Evolutionary conservation across 2,888 invertebrate species (phyloP), one percentile per base, ranked within the genome.

Genomic region (Oscheius sp.): DNA sequence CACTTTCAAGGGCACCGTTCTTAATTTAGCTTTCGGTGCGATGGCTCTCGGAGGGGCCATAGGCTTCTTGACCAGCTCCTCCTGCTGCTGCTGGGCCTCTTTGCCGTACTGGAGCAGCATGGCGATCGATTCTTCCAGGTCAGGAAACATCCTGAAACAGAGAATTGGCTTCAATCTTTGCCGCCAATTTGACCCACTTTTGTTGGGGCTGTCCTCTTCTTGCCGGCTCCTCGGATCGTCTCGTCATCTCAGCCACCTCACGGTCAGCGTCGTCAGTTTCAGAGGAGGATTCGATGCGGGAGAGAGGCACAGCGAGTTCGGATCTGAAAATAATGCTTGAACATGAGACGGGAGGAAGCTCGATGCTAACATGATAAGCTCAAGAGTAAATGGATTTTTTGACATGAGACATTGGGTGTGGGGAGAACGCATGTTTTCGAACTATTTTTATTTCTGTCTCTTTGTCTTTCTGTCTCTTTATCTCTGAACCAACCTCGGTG

Each of bases 241-340:
- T 48, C n/a, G 65, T 77, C 55, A 81, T 78, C 68, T 51, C 57
- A 4, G 81, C 81, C 35, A 81, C 81, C 76, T 81, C 81, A 21
- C 79, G 72, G 65, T 81, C 81, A n/a, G 81, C 81, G 37, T 81
- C 81, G 70, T 81, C 81, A 5, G 78, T 79, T 50, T 70, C 70
- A 3, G 81, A 81, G 11, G 76, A 75, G 13, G 76, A 74, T 55
- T 77, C 77, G 29, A 58, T 55, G 2, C 42, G 48, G n/a, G 68
- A 37, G 21, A 32, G 21, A n/a, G 65, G 53, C 13, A 42, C 42
- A 42, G 42, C 42, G 42, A 29, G n/a, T 33, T 71, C 75, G 9
- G 71, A 65, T 71, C 63, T 70, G 57, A 33, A 74, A 68, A 55
- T 21, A 13, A 2, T 47, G 10, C 7, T 42, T 42, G 42, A 42